Evolutionary conservation across 2,888 invertebrate genomes (phyloP).

Genomic region (Trissolcus brochymenae): DNA sequence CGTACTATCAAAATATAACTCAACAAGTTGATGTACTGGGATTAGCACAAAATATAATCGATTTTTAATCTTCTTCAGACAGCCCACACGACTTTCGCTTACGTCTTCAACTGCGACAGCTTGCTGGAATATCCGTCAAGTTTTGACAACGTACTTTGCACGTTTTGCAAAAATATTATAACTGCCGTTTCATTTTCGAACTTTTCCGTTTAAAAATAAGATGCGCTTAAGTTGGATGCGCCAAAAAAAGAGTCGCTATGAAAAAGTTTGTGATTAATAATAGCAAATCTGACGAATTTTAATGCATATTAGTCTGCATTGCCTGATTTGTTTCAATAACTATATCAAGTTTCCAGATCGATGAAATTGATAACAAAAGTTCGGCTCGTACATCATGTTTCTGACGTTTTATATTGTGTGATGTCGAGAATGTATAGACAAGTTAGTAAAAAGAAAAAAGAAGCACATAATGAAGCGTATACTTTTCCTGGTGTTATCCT

Average conservation of each 20-base stretch:
- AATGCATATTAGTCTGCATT: slow-evolving; percentile 2
- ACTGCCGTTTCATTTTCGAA: slow-evolving; percentile 18
- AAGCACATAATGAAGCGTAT: slow-evolving; percentile 29
- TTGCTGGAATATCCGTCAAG: slow-evolving; percentile 2
- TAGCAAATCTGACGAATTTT: slow-evolving; percentile 5
- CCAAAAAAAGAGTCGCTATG: neutral
- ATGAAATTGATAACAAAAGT: slow-evolving; percentile 44
- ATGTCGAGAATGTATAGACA: slow-evolving; percentile 21
- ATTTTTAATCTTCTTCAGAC: slow-evolving; percentile 50
- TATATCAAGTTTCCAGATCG: slow-evolving; percentile 36
- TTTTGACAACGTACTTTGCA: neutral
- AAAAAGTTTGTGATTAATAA: slow-evolving; percentile 16
- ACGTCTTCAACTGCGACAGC: slow-evolving; percentile 26
- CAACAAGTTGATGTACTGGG: slow-evolving; percentile 46
- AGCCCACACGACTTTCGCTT: neutral
- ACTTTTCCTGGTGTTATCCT: slow-evolving; percentile 31
- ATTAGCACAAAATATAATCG: slow-evolving; percentile 39
- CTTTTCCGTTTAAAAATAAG: slow-evolving; percentile 8
- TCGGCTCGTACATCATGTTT: slow-evolving; percentile 38
- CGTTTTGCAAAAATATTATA: slow-evolving; percentile 19
- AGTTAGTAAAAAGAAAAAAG: slow-evolving; percentile 40
- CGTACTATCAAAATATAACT: slow-evolving; percentile 54
- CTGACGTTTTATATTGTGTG: slow-evolving; percentile 42
- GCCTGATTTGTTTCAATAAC: slow-evolving; percentile 10
- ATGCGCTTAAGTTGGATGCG: neutral